Percentiles rank a stretch among this genome's conserved stretches.
These are phyloP conservation scores for Blastobasis adustella DNA, from an alignment of 2,888 invertebrate species.

Conservation along the genomic window DNA sequence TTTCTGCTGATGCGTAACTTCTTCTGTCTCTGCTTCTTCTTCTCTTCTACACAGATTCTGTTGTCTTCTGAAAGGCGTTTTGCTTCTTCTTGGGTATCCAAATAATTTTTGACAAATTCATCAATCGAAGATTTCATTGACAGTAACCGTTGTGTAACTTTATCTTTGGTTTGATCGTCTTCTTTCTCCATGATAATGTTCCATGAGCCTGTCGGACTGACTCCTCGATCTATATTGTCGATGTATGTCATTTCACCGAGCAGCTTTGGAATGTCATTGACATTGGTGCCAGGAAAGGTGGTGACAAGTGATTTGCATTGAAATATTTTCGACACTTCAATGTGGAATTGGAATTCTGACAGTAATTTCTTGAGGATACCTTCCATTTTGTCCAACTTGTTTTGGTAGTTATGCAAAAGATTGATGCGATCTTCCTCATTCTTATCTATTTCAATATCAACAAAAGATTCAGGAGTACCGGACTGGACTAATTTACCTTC, in stretches of 20 bases:
- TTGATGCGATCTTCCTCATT: conserved; percentile 49
- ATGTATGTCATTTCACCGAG: conserved; percentile 28
- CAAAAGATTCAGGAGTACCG: conserved; percentile 51
- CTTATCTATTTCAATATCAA: conserved; percentile 50
- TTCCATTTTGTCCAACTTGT: conserved; percentile 50
- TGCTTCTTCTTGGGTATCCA: conserved; percentile 23
- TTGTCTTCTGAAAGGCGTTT: conserved; percentile 11
- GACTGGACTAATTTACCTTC: conserved; percentile 33
- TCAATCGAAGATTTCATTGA: conserved; percentile 48
- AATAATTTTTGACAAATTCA: conserved; percentile 34
- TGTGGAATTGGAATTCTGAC: conserved; percentile 55
- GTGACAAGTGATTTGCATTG: conserved; percentile 36
- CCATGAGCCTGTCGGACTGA: conserved; percentile 47
- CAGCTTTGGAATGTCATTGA: conserved; percentile 28
- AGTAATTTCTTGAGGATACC: conserved; percentile 44
- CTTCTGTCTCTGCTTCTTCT: conserved; percentile 25
- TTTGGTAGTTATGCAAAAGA: conserved; percentile 46
- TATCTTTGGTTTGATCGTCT: conserved; percentile 38
- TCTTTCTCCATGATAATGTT: conserved; percentile 52
- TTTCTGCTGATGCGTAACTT: conserved; percentile 36
- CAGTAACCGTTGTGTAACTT: conserved; percentile 43
- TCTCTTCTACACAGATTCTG: conserved; percentile 25
- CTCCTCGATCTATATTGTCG: conserved; percentile 27
- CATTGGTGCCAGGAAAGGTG: conserved; percentile 28
- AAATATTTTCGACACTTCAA: conserved; percentile 60